Percentiles rank a stretch among this genome's conserved stretches.
phyloP scores from a whole-genome alignment of 2,888 invertebrate genomes.

The Ophraella communa region DNA sequence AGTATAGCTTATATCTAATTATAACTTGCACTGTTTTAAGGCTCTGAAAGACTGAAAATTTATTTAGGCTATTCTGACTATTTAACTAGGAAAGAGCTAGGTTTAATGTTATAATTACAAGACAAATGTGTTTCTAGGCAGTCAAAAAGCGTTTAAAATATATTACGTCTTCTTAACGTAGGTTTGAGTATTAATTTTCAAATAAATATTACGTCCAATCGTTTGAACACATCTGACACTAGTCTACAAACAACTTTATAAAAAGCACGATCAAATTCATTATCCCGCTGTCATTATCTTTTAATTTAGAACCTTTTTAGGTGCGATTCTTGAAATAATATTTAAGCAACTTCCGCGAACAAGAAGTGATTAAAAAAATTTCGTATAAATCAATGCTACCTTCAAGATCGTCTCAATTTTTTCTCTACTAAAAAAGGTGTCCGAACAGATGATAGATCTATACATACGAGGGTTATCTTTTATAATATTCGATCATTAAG shows the following conservation, averaged over 20 bases:
- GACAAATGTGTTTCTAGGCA: too few species aligned
- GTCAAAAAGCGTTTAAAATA: too few species aligned
- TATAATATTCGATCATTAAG: neutral
- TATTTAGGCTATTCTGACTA: too few species aligned
- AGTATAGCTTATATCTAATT: too few species aligned
- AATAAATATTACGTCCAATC: too few species aligned
- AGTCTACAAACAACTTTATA: neutral
- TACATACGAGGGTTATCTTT: neutral
- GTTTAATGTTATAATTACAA: too few species aligned
- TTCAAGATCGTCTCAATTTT: neutral
- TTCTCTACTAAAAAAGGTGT: neutral
- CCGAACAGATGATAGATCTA: conserved; percentile 5
- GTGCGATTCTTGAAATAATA: neutral
- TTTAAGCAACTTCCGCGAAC: neutral
- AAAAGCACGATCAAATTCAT: neutral
- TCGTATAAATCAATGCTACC: neutral
- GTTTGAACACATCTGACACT: too few species aligned
- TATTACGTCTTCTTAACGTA: too few species aligned
- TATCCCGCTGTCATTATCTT: neutral
- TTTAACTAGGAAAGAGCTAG: too few species aligned
- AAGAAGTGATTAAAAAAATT: neutral
- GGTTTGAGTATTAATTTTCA: too few species aligned
- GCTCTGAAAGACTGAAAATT: too few species aligned
- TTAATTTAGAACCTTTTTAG: conserved; percentile 1
- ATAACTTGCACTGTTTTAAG: too few species aligned